Percentiles rank a stretch among this genome's conserved stretches.
These are phyloP conservation scores for Pangasius djambal DNA, from an alignment of 2,797 vertebrate genomes.

Conservation along the genomic window DNA sequence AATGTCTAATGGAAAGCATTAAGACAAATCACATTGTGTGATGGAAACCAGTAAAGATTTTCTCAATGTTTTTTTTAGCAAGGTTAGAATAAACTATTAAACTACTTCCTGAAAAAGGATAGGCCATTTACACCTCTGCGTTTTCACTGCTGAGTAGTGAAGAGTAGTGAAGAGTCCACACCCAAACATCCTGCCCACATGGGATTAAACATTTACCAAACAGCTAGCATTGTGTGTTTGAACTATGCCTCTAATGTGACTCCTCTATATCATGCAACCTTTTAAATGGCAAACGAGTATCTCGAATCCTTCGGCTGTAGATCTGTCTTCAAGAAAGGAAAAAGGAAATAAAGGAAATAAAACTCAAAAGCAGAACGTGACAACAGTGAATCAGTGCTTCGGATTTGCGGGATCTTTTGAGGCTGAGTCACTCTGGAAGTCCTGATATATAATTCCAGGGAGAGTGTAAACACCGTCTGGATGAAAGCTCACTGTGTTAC, in stretches of 20 bases:
- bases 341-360: background rate
- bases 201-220: conserved; percentile 12
- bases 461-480: conserved; percentile 46
- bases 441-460: conserved; percentile 37
- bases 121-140: background rate
- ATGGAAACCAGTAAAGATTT: background rate
- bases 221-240: background rate
- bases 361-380: background rate
- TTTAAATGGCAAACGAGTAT: background rate
- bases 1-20: background rate
- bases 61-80: background rate
- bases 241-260: background rate
- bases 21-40: background rate
- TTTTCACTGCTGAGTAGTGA: background rate
- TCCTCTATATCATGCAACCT: background rate
- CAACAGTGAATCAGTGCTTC: background rate
- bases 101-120: background rate
- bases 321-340: background rate
- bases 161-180: background rate
- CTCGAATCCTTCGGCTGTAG: background rate
- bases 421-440: conserved; percentile 39
- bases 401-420: conserved; percentile 15
- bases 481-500: conserved; percentile 50
- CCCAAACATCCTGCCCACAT: background rate
- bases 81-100: background rate